Percentiles rank a stretch among this genome's conserved stretches.
These are phyloP conservation scores for Callyntrura guangdongensis DNA, from an alignment of 2,888 invertebrate species.

Conservation along the genomic window DNA sequence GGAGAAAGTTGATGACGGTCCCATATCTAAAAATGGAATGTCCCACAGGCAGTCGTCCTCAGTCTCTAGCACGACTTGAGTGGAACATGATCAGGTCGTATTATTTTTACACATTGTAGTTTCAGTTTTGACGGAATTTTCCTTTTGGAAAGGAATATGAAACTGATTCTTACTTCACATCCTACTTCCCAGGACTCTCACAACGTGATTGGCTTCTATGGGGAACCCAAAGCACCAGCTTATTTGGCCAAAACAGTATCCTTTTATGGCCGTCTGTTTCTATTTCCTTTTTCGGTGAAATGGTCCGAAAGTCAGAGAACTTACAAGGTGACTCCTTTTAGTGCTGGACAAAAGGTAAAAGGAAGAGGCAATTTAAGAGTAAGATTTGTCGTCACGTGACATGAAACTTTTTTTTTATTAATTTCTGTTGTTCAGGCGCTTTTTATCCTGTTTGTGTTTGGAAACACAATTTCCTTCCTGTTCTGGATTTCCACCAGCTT, in stretches of 20 bases:
- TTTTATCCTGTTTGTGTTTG: slow-evolving; percentile 57
- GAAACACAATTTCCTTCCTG: slow-evolving; percentile 62
- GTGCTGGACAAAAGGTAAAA: slow-evolving; percentile 57
- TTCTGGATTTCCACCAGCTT: slow-evolving; percentile 63
- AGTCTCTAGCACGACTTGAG: neutral
- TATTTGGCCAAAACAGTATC: slow-evolving; percentile 65
- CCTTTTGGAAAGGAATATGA: neutral
- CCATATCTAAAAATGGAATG: neutral
- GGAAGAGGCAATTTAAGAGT: too few relatives aligned
- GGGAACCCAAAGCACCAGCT: slow-evolving; percentile 70
- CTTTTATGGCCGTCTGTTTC: slow-evolving; percentile 52
- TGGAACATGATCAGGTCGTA: neutral
- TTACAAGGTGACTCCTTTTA: slow-evolving; percentile 53
- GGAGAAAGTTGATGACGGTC: too few relatives aligned
- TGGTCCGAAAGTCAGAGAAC: slow-evolving; percentile 64
- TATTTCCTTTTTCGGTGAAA: slow-evolving; percentile 60
- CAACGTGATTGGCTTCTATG: slow-evolving; percentile 62
- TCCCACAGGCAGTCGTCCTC: neutral
- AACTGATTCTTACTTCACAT: neutral
- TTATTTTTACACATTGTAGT: too few relatives aligned
- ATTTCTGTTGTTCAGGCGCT: neutral
- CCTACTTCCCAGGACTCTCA: slow-evolving; percentile 45
- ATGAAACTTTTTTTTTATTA: neutral
- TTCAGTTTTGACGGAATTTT: neutral
- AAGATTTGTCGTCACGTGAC: neutral